Percentiles rank a stretch among this genome's conserved stretches.
Evolutionary conservation across 2,888 invertebrate genomes (phyloP).

Genomic region (Philereme transversata): DNA sequence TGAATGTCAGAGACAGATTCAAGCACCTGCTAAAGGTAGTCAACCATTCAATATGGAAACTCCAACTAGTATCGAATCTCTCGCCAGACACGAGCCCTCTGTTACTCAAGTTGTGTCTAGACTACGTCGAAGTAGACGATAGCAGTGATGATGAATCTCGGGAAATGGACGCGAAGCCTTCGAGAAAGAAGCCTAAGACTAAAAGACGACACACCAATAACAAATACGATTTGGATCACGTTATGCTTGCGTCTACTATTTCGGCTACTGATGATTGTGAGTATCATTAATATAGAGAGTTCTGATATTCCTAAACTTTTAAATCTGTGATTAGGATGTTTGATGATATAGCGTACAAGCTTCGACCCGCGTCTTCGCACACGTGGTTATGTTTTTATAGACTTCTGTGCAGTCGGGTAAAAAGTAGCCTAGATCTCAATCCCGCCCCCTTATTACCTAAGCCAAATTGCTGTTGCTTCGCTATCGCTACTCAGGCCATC

Average conservation of each 20-base stretch:
- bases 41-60: slow-evolving; percentile 88
- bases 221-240: slow-evolving; percentile 67
- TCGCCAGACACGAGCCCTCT: slow-evolving; percentile 76
- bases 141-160: slow-evolving; percentile 78
- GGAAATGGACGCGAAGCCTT: slow-evolving; percentile 59
- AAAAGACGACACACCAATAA: slow-evolving; percentile 63
- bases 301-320: too few relatives aligned
- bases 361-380: too few relatives aligned
- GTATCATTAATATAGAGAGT: slow-evolving; percentile 1
- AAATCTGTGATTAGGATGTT: too few relatives aligned
- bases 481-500: too few relatives aligned
- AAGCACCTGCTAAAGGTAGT: slow-evolving; percentile 77
- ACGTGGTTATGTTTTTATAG: too few relatives aligned
- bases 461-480: too few relatives aligned
- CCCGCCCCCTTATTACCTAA: too few relatives aligned
- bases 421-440: too few relatives aligned
- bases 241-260: slow-evolving; percentile 68
- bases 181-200: slow-evolving; percentile 69
- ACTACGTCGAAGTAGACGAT: slow-evolving; percentile 74
- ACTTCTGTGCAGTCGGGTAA: too few relatives aligned
- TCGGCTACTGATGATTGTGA: slow-evolving; percentile 54
- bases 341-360: too few relatives aligned
- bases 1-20: slow-evolving; percentile 51
- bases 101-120: slow-evolving; percentile 69
- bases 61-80: slow-evolving; percentile 86